A percentile compares a stretch with the other conserved stretches of the same genome.
Evolutionary conservation across 2,113 vertebrate species (phyloP).

Genomic region (Falco punctatus): DNA sequence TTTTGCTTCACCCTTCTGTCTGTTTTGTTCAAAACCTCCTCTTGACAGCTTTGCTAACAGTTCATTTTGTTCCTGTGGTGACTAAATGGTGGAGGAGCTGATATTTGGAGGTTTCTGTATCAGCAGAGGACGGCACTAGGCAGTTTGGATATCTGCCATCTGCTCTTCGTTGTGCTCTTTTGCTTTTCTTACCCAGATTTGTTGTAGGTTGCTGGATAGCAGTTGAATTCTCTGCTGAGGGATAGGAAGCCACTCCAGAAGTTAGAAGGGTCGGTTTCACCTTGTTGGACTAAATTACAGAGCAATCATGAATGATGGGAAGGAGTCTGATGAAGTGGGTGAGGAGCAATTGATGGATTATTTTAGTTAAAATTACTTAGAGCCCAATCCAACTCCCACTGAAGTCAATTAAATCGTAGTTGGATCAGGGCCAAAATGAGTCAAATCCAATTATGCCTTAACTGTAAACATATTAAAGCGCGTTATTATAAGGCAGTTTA

Average conservation of each 20-base stretch:
- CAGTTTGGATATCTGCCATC: background rate
- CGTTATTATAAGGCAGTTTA: slow-evolving; percentile 14
- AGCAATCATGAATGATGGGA: background rate
- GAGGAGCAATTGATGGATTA: slow-evolving; percentile 62
- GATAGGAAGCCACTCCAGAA: background rate
- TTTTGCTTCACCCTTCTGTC: background rate
- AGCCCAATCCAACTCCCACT: slow-evolving; percentile 54
- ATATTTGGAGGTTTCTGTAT: background rate
- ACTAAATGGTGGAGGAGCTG: slow-evolving; percentile 19
- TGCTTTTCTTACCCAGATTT: background rate
- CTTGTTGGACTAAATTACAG: slow-evolving; percentile 11
- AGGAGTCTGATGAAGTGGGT: slow-evolving; percentile 31
- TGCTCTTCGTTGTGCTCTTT: background rate
- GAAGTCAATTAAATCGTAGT: slow-evolving; percentile 42
- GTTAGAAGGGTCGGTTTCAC: slow-evolving; percentile 3
- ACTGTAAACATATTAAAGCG: slow-evolving; percentile 43
- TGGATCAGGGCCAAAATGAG: slow-evolving; percentile 40
- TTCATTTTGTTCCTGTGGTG: background rate
- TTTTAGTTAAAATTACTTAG: slow-evolving; percentile 49
- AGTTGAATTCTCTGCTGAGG: background rate
- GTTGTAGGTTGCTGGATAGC: background rate
- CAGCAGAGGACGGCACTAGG: background rate
- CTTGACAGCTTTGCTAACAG: slow-evolving; percentile 5
- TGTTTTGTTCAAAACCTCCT: background rate
- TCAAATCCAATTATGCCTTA: slow-evolving; percentile 57